Percentiles rank a stretch among this genome's conserved stretches.
Conservation (phyloP, 2,797 vertebrate genomes). For the Mareca penelope region DNA sequence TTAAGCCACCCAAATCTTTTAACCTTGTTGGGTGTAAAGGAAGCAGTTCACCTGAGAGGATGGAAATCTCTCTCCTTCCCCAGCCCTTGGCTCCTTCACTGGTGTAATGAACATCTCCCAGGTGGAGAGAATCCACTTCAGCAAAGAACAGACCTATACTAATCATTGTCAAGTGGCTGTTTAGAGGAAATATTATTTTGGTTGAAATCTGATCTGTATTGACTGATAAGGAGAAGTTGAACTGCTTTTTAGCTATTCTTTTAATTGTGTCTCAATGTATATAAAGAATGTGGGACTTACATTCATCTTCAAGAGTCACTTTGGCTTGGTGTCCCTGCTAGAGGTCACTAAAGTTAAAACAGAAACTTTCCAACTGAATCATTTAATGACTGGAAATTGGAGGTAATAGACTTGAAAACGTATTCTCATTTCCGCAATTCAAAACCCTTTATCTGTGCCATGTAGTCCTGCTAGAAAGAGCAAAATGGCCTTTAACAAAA, state of each 20-base stretch:
- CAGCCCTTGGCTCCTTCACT: not conserved
- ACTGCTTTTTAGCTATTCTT: not conserved
- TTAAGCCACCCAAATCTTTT: not conserved
- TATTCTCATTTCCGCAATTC: constrained; percentile 42
- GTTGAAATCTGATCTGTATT: not conserved
- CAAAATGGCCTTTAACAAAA: constrained; percentile 48
- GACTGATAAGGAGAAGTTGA: not conserved
- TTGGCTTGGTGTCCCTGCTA: constrained; percentile 34
- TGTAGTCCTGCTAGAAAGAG: constrained; percentile 51
- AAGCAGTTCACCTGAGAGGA: not conserved
- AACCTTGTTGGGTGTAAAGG: not conserved
- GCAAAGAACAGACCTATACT: not conserved
- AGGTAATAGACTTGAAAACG: constrained; percentile 58
- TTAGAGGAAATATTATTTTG: not conserved
- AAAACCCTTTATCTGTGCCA: constrained; percentile 52
- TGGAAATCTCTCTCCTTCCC: not conserved
- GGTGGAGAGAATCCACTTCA: not conserved
- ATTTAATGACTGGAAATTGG: constrained; percentile 68
- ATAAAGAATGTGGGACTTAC: not conserved
- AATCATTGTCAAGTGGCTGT: not conserved
- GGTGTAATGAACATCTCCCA: not conserved
- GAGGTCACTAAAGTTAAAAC: constrained; percentile 62
- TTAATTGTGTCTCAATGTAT: constrained; percentile 1
- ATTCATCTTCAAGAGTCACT: constrained; percentile 2
- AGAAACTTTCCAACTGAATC: constrained; percentile 55